These are phyloP conservation scores for Lasioglossum marginatum DNA, from an alignment of 2,888 invertebrate genomes.

Conservation along the genomic window DNA sequence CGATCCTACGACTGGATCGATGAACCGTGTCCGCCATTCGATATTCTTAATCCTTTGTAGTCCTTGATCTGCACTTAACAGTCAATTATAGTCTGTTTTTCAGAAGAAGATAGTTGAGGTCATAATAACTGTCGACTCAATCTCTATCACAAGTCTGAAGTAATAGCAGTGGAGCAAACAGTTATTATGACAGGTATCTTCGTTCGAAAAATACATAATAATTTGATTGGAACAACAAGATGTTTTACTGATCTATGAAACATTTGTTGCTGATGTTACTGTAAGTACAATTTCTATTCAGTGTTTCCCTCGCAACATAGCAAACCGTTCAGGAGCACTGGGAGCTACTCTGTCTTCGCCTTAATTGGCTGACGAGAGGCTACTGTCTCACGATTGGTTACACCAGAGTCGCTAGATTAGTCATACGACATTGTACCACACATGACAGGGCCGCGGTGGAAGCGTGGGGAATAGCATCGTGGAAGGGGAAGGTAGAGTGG, in stretches of 20 bases:
- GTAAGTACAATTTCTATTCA: neutral
- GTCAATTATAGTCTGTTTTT: neutral
- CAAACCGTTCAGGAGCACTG: neutral
- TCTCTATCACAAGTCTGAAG: too few relatives aligned
- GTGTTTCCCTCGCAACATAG: neutral
- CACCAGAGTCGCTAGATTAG: too few relatives aligned
- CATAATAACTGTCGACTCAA: neutral
- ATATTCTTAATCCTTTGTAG: conserved; percentile 11
- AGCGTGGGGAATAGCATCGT: too few relatives aligned
- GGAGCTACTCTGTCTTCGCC: neutral
- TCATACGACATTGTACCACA: too few relatives aligned
- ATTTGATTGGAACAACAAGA: neutral
- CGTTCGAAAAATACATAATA: neutral
- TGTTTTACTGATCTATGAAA: neutral
- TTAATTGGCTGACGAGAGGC: neutral
- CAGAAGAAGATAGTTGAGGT: neutral
- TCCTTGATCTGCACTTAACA: neutral
- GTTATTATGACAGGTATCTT: neutral
- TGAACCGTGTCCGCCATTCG: conserved; percentile 16
- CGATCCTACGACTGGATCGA: neutral
- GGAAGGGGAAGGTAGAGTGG: too few relatives aligned
- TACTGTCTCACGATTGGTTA: neutral
- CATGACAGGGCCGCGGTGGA: too few relatives aligned
- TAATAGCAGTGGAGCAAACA: neutral
- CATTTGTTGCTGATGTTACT: neutral